Evolutionary conservation across 2,797 vertebrate genomes (phyloP), one percentile per base, ranked within the genome.

Genomic region (Sebastes paucispinis): DNA sequence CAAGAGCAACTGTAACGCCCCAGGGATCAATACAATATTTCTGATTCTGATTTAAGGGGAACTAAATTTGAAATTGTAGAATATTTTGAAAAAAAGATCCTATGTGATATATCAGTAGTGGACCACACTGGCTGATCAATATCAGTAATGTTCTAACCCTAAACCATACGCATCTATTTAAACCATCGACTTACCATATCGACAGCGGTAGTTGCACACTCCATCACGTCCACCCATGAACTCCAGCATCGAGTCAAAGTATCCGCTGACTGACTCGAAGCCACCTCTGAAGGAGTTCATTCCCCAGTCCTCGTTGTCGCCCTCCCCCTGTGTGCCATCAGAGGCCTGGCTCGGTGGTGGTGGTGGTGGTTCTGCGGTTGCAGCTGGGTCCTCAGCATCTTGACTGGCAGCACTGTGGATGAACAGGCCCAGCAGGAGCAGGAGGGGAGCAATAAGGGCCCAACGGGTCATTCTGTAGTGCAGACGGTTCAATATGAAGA

Each of bases 221-320:
- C 98, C 98, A 0, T 99, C 97, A 54, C 96, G 97, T 1, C 98
- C 98, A 0, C 98, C 98, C 10, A 99, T 95, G 73, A 98, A 95
- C 86, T 99, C 98, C 88, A 97, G 82, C 91, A 99, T 94, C 0
- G 97, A 98, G 86, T 99, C 98, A 3, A 99, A 98, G 93, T 98
- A 98, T 79, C 95, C 72, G 59, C 96, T 94, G 18, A 97, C 96
- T 0, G 96, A 87, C 85, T 99, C 97, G 0, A 99, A 98, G 90
- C 98, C 24, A 2, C 94, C 96, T 10, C 97, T 93, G 82, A 99
- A 77, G 10, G 96, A 91, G 66, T 94, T 93, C 7, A 99, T 69
- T 22, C 96, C 98, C 98, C 98, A 99, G 3, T 97, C 95, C 0
- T 79, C 82, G 0, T 92, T 85, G 31, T 92, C 93, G 0, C 91